Evolutionary conservation across 2,113 vertebrate species (phyloP).

Genomic region (Pristiophorus japonicus): DNA sequence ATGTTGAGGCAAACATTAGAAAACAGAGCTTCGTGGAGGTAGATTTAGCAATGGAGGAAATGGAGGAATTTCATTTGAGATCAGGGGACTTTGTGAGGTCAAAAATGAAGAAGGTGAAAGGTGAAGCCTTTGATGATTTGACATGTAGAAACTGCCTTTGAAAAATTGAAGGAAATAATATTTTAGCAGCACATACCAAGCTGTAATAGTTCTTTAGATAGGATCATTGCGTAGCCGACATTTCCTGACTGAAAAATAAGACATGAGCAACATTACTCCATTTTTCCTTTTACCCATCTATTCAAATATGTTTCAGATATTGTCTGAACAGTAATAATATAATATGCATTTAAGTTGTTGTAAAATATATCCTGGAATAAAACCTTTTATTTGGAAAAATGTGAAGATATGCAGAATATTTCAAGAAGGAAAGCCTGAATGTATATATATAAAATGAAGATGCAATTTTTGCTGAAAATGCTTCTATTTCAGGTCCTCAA

Average conservation of each 20-base stretch:
- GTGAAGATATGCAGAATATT: neutral
- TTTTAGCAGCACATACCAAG: slow-evolving; percentile 61
- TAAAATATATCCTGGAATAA: neutral
- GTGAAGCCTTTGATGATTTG: neutral
- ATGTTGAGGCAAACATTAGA: neutral
- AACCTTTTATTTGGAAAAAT: neutral
- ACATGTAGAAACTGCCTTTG: neutral
- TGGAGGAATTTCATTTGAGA: neutral
- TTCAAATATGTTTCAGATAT: neutral
- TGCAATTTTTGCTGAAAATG: neutral
- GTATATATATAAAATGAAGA: neutral
- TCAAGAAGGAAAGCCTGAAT: neutral
- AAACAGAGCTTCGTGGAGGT: neutral
- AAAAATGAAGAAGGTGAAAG: neutral
- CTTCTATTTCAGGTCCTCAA: neutral
- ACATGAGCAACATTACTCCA: neutral
- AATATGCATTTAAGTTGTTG: neutral
- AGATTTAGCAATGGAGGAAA: neutral
- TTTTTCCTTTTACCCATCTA: neutral
- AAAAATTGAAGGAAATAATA: neutral
- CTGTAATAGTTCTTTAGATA: slow-evolving; percentile 79
- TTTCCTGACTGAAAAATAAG: slow-evolving; percentile 74
- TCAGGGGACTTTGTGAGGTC: neutral
- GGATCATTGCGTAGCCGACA: slow-evolving; percentile 69
- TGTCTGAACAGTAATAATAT: neutral